Conservation (phyloP, 2,113 vertebrate species). For the Psettodes erumei region DNA sequence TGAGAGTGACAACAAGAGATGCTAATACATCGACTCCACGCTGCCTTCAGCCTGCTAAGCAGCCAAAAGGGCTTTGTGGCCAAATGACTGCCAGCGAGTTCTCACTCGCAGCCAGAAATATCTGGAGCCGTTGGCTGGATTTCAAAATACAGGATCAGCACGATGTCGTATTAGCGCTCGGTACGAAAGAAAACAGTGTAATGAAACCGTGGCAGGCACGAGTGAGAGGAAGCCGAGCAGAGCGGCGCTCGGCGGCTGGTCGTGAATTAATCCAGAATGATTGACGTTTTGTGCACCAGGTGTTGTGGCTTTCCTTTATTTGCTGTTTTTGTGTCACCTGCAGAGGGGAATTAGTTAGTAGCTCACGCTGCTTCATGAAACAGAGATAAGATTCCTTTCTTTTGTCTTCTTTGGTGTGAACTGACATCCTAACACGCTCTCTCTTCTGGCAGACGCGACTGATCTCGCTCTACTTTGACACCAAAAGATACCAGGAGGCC, state of each 20-base stretch:
- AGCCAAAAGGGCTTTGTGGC: conserved; percentile 14
- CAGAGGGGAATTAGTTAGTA: not conserved
- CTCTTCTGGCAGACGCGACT: conserved; percentile 88
- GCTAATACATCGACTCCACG: not conserved
- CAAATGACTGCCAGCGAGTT: conserved; percentile 11
- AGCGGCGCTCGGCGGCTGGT: not conserved
- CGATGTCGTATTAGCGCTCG: not conserved
- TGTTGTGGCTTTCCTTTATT: not conserved
- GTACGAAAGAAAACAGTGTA: not conserved
- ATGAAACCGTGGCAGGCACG: not conserved
- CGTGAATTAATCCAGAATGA: not conserved
- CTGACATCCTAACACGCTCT: conserved; percentile 30
- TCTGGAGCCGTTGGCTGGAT: conserved; percentile 13
- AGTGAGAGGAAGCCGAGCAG: conserved; percentile 12
- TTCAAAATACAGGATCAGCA: conserved; percentile 12
- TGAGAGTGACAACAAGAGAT: not conserved
- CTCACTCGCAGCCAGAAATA: conserved; percentile 13
- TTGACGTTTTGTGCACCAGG: not conserved
- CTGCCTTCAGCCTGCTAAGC: not conserved
- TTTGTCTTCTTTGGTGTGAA: conserved; percentile 1
- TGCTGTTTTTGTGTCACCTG: not conserved
- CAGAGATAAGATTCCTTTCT: not conserved
- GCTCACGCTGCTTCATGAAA: not conserved
- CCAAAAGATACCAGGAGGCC: conserved; percentile 98
- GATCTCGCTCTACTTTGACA: conserved; percentile 98